Base-by-base conservation (phyloP, 2,113 vertebrate species). In the Leptobrachium leishanense region DNA sequence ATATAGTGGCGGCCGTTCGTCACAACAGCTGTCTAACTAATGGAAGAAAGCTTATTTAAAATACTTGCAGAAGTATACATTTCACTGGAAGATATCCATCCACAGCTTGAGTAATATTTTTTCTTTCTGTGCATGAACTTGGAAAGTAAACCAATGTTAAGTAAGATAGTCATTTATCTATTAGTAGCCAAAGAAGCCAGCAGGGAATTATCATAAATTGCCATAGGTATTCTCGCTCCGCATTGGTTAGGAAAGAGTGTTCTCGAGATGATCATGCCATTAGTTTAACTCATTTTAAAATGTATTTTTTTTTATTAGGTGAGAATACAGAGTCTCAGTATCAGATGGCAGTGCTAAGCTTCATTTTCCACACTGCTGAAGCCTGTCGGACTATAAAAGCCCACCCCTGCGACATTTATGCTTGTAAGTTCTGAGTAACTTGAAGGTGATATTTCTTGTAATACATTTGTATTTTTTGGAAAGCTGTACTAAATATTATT, bases 301-400 rank as follows among this genome's bases (percentile, higher is more conserved):
- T 78, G 70, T 64, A 41, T 13, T 78, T 77, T 76, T 46, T 50
- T 50, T 77, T 77, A 78, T 78, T 78, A 78, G 76, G 57, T 64
- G 76, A 50, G 76, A 78, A 78, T 71, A 64, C 76, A 41, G 46
- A 72, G 50, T 71, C 57, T 40, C 76, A 64, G 68, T 78, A 78
- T 78, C 57, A 71, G 55, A 20, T 78, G 70, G 7, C 68, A 72
- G 76, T 43, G 68, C 68, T 78, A 78, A 78, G 76, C 76, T 43
- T 78, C 43, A 78, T 78, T 71, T 71, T 71, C 68, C 76, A 78
- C 43, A 71, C 55, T 15, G 69, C 57, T 46, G 70, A 77, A 71
- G 68, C 31, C 9, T 78, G 20, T 78, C 63, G 63, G 20, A 64
- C 76, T 64, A 71, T 63, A 71, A 71, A 78, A 63, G 67, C 68